Evolutionary conservation across 1,140 invertebrate genomes (phyloP), one percentile per base, ranked within the genome.

Genomic region (Episyrphus balteatus): DNA sequence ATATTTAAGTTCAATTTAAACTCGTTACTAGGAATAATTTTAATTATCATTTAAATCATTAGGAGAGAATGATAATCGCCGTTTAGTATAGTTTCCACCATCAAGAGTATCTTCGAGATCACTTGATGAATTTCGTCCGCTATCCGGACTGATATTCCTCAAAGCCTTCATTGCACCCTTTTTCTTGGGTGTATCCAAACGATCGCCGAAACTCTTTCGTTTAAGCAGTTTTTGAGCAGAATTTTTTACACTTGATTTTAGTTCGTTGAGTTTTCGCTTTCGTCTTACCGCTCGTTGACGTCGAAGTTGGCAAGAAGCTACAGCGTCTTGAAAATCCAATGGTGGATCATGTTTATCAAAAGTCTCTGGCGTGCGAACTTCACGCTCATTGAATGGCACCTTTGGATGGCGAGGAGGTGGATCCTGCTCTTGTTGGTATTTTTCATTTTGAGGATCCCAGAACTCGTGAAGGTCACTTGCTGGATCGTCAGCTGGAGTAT

Each of bases 121-220:
- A 41, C 58, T 62, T 10, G 58, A 59, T 11, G 63, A 66, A 42
- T 66, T 66, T 51, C 63, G 62, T 1, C 63, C 63, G 33, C 63
- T 66, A 49, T 66, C 63, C 32, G 63, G 63, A 17, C 63, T 66
- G 7, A 66, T 55, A 21, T 44, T 8, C 19, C 14, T 44, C 11
- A 44, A 49, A 13, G 47, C 39, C 49, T 62, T 53, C 15, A 49
- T 52, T 17, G 48, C 46, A 2, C 55, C 46, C 31, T 14, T 33
- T 43, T 42, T 21, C 36, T 13, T 42, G 12, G 15, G 13, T n/a
- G 14, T 42, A 6, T 18, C 18, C 12, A 38, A n/a, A 7, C 13
- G 51, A 50, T 26, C 42, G 21, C 42, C 30, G 42, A 26, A 18
- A 33, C 31, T 13, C 21, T 31, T 17, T 26, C 42, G 42, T 26